Base-by-base conservation (phyloP, 1,140 invertebrate genomes). In the Meloidogyne floridensis region DNA sequence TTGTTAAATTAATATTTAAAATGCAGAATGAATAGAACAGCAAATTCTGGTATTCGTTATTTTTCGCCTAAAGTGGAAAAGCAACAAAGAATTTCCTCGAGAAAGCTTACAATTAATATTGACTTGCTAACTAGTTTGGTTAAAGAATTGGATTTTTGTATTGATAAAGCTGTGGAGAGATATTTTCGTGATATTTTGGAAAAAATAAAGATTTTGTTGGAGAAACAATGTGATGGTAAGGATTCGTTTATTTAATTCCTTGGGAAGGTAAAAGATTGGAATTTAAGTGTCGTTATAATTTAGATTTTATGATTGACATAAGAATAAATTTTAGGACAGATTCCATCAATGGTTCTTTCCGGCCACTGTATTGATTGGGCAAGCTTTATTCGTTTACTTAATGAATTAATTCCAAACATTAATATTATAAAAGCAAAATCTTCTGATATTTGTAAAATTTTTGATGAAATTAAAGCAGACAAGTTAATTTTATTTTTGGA, bases 361-460 rank as follows among this genome's bases (percentile, higher is more conserved):
- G 81, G 81, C 1, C 81, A 82, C 54, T 82, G 79, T 51, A 59
- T 82, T 56, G 59, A 75, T 32, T 80, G 76, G 75, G n/a, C 72
- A 10, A 70, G 53, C 3, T 43, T 79, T 7, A 71, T 20, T 72
- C 18, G 47, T 47, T 56, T 18, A 0, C 43, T 79, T 43, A 56
- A 72, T 43, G 43, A 8, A n/a, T 51, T 65, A 8, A 18, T 65
- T 65, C 59, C 59, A 65, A 65, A 65, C 1, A n/a, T 65, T 65
- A n/a, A 11, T 65, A 65, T 65, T n/a, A 65, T 18, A 65, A 65
- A 65, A n/a, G 15, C 59, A 65, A n/a, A 15, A n/a, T n/a, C 11
- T 59, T 59, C n/a, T 65, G n/a, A 65, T 65, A 65, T 65, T 5
- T 18, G 5, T 4, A 65, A 65, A 18, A 15, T 65, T 65, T 65